These are phyloP conservation scores for Nasonovia ribisnigri DNA, from an alignment of 2,888 invertebrate genomes.

Conservation along the genomic window DNA sequence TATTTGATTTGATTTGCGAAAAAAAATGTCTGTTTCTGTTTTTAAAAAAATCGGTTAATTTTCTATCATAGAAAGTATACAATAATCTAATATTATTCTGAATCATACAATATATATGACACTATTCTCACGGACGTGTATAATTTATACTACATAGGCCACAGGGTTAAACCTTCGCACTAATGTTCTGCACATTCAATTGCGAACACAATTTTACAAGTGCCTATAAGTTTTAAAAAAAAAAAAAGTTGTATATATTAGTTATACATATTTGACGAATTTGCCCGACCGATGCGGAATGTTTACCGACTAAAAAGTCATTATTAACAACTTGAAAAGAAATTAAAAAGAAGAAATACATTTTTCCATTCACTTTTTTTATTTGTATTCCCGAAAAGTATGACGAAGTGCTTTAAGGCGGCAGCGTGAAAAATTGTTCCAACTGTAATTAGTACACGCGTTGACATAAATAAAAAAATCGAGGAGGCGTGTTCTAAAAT, in stretches of 20 bases:
- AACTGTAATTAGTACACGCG: constrained; percentile 15
- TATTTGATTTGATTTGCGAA: not conserved
- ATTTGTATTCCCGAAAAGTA: not conserved
- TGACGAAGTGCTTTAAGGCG: not conserved
- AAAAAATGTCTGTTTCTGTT: not conserved
- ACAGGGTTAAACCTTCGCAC: not conserved
- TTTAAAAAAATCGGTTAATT: not conserved
- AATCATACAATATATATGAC: too few species aligned
- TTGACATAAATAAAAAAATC: constrained; percentile 8
- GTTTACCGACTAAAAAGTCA: not conserved
- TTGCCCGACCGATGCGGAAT: not conserved
- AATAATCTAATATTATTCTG: not conserved
- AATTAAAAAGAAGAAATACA: constrained; percentile 2
- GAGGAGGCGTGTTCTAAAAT: not conserved
- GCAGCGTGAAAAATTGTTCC: constrained; percentile 10
- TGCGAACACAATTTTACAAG: not conserved
- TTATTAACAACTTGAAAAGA: not conserved
- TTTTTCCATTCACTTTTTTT: not conserved
- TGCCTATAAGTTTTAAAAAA: not conserved
- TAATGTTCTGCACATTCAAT: not conserved
- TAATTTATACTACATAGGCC: not conserved
- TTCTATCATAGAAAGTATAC: not conserved
- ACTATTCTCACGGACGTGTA: not conserved
- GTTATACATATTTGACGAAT: not conserved
- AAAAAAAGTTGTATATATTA: not conserved